Percentiles rank a stretch among this genome's conserved stretches.
Conservation (phyloP, 2,113 vertebrate genomes). For the Helogale parvula region DNA sequence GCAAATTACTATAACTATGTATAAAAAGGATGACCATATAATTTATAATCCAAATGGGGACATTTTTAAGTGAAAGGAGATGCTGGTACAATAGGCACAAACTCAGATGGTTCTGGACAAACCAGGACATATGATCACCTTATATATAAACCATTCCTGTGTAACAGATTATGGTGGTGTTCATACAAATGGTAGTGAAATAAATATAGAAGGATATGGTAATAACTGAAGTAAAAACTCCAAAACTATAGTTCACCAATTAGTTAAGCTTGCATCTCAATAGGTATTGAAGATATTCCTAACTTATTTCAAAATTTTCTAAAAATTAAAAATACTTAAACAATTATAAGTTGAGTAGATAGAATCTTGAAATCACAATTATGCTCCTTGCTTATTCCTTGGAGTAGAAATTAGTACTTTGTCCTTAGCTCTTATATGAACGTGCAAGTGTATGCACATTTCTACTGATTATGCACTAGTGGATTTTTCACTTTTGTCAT, state of each 20-base stretch:
- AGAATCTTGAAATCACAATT: neutral
- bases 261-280: neutral
- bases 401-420: neutral
- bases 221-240: neutral
- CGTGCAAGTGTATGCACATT: neutral
- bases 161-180: neutral
- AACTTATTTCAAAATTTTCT: slow-evolving; percentile 2
- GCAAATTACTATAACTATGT: slow-evolving; percentile 26
- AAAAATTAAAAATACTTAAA: slow-evolving; percentile 27
- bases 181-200: neutral
- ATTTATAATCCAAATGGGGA: slow-evolving; percentile 27
- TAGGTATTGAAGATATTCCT: neutral
- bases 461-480: neutral
- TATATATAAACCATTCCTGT: neutral
- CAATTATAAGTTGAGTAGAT: neutral
- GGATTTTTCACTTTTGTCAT: neutral
- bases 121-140: neutral
- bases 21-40: slow-evolving; percentile 45
- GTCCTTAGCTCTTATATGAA: neutral
- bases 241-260: neutral
- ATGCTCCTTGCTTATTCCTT: neutral
- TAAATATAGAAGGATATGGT: neutral
- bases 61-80: neutral
- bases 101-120: neutral
- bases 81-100: neutral